Evolutionary conservation across 2,797 vertebrate genomes (phyloP).

Genomic region (Distichodus sexfasciatus): DNA sequence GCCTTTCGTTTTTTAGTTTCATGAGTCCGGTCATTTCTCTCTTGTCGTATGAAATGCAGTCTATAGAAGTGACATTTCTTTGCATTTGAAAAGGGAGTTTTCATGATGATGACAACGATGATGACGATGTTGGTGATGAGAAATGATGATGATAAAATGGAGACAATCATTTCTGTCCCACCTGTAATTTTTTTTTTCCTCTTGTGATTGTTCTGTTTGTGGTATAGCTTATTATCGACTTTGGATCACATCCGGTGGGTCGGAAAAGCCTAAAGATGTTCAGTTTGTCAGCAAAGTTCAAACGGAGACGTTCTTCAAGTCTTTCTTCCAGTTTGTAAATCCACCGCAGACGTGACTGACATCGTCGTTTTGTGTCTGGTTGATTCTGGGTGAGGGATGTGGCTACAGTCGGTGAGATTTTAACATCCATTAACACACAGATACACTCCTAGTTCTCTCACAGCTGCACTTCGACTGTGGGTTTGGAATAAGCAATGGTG

Average conservation of each 20-base stretch:
- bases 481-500: slow-evolving; percentile 14
- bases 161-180: slow-evolving; percentile 31
- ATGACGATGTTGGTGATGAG: slow-evolving; percentile 5
- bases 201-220: background rate
- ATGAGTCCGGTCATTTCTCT: background rate
- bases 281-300: background rate
- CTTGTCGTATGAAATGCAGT: background rate
- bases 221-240: slow-evolving; percentile 19
- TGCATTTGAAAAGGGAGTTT: background rate
- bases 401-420: background rate
- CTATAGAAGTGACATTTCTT: background rate
- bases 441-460: slow-evolving; percentile 8
- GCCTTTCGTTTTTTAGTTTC: background rate
- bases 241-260: slow-evolving; percentile 2
- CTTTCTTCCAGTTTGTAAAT: background rate
- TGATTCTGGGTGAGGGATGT: background rate
- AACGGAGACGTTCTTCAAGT: background rate
- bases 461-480: slow-evolving; percentile 17
- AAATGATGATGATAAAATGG: slow-evolving; percentile 5
- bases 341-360: slow-evolving; percentile 13
- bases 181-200: slow-evolving; percentile 14
- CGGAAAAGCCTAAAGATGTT: slow-evolving; percentile 8
- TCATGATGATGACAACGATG: background rate
- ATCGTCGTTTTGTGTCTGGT: slow-evolving; percentile 4
- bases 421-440: slow-evolving; percentile 22